These are phyloP conservation scores for Ochotona princeps DNA, from an alignment of 2,113 vertebrate species.

Conservation along the genomic window DNA sequence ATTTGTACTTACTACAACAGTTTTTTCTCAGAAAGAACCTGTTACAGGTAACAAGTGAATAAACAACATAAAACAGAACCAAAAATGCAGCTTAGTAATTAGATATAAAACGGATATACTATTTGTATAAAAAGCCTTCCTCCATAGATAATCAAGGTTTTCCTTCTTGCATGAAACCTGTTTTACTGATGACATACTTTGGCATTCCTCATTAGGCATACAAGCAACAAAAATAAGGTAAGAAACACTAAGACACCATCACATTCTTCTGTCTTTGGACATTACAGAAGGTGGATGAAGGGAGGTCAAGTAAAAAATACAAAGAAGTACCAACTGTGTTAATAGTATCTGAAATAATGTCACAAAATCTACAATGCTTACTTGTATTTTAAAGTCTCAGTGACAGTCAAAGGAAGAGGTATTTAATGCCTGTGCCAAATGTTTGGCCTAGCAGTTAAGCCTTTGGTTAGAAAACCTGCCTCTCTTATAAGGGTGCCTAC, in stretches of 20 bases:
- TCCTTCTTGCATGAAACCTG: neutral
- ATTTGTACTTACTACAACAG: constrained; percentile 1
- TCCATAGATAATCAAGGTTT: constrained; percentile 25
- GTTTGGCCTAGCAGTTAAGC: no score
- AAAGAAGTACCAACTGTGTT: neutral
- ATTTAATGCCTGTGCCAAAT: neutral
- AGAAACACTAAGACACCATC: neutral
- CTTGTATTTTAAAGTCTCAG: constrained; percentile 13
- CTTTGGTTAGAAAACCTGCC: no score
- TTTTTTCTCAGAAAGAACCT: constrained; percentile 46
- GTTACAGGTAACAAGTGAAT: constrained; percentile 39
- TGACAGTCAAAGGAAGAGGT: constrained; percentile 2
- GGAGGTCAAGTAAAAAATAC: neutral
- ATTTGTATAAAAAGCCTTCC: constrained; percentile 17
- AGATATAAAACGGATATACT: neutral
- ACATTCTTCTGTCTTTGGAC: neutral
- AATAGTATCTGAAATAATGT: constrained; percentile 33
- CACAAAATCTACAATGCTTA: constrained; percentile 40
- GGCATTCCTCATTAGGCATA: constrained; percentile 41
- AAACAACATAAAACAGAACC: constrained; percentile 38
- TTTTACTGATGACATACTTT: constrained; percentile 31
- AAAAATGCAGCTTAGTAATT: neutral
- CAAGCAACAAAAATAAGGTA: constrained; percentile 27
- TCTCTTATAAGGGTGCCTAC: no score
- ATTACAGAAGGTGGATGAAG: neutral